Evolutionary conservation across 35 echinoderm and acorn worm species (phyloP), one percentile per base, ranked within the genome.

Genomic region (Eucidaris tribuloides): DNA sequence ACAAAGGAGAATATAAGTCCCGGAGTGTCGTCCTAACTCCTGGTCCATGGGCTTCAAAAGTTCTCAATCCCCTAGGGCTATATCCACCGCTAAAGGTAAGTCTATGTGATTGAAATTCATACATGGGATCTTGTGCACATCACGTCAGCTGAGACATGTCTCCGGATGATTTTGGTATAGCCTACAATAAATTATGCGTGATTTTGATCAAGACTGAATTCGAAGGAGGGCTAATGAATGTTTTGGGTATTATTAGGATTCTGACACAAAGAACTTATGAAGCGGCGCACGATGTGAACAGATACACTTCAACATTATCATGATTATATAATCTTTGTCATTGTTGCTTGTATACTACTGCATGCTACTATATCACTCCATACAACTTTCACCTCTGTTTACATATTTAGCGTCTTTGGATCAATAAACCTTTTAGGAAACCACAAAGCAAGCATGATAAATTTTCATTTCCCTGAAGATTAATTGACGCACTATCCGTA

Each of bases 11-110:
- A 46, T 86, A 95, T 45, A 85, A 30, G 78, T 61, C 74, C 62
- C 89, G 82, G 65, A 90, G 66, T 79, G 50, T 95, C 19, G 78
- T 90, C 2, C 23, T 95, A 32, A 90, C 92, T 19, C 58, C 87
- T 6, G 92, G 92, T 54, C 82, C 92, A 14, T 95, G 92, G 92
- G 62, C 92, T 52, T 82, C 77, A 19, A 76, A 90, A 34, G 5
- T 95, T 18, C 65, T 95, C 24, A 56, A 36, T 36, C 92, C 92
- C 13, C 87, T 95, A 0, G 92, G 87, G 7, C 45, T 95, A 13
- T 38, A 90, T 50, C 74, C 84, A 35, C 87, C 92, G 20, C 71
- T 94, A 7, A 71, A 84, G 81, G 91, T 94, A 24, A 82, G 64
- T 35, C 22, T 5, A 42, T 14, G 46, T 43, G 42, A 68, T 23